Percentiles rank a stretch among this genome's conserved stretches.
Conservation (phyloP, 2,113 vertebrate genomes). For the Nematolebias whitei region DNA sequence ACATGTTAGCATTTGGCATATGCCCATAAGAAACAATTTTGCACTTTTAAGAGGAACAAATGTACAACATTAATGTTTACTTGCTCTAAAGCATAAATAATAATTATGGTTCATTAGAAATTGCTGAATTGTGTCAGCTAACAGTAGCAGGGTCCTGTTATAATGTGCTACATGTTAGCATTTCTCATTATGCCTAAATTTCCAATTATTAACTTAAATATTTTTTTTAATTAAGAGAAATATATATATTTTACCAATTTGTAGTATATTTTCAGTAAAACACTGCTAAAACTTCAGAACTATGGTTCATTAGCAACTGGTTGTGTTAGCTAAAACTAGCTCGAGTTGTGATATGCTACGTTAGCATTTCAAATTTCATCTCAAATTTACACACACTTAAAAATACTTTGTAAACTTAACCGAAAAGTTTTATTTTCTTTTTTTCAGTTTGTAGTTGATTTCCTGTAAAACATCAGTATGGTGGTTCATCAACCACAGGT, state of each 20-base stretch:
- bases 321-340: not conserved
- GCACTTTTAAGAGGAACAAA: too few species aligned
- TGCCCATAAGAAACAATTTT: too few species aligned
- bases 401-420: not conserved
- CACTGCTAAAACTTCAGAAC: not conserved
- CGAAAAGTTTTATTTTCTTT: not conserved
- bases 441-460: not conserved
- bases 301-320: not conserved
- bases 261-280: too few species aligned
- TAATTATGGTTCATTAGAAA: too few species aligned
- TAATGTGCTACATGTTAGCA: conserved; percentile 2
- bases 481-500: not conserved
- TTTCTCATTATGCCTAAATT: not conserved
- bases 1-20: too few species aligned
- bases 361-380: too few species aligned
- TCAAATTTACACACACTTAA: not conserved
- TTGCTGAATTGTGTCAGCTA: too few species aligned
- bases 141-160: too few species aligned
- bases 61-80: too few species aligned
- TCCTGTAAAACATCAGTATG: too few species aligned
- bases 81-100: too few species aligned
- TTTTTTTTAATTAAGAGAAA: not conserved
- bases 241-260: not conserved
- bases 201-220: not conserved
- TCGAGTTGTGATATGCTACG: too few species aligned